Evolutionary conservation across 2,797 vertebrate species (phyloP), one percentile per base, ranked within the genome.

Genomic region (Salarias fasciatus): DNA sequence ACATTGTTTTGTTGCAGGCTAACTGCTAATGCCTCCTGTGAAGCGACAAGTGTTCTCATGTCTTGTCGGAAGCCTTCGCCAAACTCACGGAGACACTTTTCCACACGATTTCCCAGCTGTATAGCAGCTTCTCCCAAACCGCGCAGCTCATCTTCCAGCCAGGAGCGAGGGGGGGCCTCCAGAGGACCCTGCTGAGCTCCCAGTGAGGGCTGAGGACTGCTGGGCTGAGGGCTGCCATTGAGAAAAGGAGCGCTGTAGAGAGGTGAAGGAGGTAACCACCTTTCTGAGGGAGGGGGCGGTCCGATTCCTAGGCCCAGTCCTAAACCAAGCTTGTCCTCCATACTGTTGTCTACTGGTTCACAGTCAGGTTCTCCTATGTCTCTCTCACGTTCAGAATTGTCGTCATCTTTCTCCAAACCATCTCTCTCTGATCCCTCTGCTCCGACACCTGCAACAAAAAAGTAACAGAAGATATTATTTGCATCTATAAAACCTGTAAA

Each of bases 1-100:
- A 94, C 78, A 58, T 94, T 94, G 84, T 94, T 94, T 77, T 94
- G 93, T 79, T 94, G 92, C 7, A 94, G 77, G 79, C 93, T 94
- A 68, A 87, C 65, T 30, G 92, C 91, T 58, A 94, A 82, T 8
- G 91, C 82, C 78, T 94, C 93, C 47, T 94, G 93, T 0, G 93
- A 94, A 58, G 91, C 80, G 6, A 94, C 92, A 18, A 94, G 92
- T 54, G 92, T 92, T 60, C 86, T 89, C 86, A 94, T 92, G 80
- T 94, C 93, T 30, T 85, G 86, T 29, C 92, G 75, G 69, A 94
- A 94, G 63, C 92, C 83, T 31, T 94, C 93, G 1, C 91, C 90
- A 42, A 94, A 94, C 57, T 94, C 93, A 49, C 69, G 82, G 55
- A 94, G 70, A 69, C 91, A 93, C 66, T 89, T 92, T 72, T 94